Evolutionary conservation across 1,140 invertebrate species (phyloP).

Genomic region (Anthonomus grandis): DNA sequence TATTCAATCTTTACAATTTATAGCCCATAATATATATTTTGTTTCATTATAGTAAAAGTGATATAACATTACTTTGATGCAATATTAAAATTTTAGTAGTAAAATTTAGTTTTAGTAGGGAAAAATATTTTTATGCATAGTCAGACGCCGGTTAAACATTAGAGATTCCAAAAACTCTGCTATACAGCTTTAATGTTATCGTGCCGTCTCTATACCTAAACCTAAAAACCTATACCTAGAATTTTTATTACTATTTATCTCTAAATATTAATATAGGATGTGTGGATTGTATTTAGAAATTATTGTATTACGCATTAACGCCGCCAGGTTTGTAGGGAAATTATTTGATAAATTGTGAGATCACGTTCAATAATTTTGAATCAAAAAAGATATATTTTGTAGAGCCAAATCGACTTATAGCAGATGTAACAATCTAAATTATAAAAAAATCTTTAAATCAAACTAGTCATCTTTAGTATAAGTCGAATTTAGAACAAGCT

Average conservation of each 20-base stretch:
- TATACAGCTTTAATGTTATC: slow-evolving; percentile 26
- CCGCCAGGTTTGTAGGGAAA: no score
- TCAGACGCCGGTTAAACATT: slow-evolving; percentile 20
- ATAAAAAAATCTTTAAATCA: no score
- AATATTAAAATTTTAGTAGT: slow-evolving; percentile 22
- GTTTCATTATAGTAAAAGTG: slow-evolving; percentile 16
- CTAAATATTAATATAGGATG: neutral
- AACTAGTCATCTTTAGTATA: no score
- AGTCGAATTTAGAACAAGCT: no score
- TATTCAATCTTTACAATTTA: no score
- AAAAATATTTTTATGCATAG: slow-evolving; percentile 24
- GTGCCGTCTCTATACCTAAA: slow-evolving; percentile 19
- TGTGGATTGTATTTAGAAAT: neutral
- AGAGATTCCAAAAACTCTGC: slow-evolving; percentile 20
- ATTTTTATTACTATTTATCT: slow-evolving; percentile 18
- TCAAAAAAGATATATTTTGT: no score
- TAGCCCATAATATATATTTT: slow-evolving; percentile 24
- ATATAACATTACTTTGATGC: slow-evolving; percentile 25
- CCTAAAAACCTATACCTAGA: slow-evolving; percentile 6
- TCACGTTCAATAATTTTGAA: no score
- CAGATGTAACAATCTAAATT: no score
- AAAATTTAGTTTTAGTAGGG: slow-evolving; percentile 18
- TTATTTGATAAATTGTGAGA: no score
- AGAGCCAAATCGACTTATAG: no score
- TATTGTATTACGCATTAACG: no score